Evolutionary conservation across 2,888 invertebrate species (phyloP).

Genomic region (Eupithecia tripunctaria): DNA sequence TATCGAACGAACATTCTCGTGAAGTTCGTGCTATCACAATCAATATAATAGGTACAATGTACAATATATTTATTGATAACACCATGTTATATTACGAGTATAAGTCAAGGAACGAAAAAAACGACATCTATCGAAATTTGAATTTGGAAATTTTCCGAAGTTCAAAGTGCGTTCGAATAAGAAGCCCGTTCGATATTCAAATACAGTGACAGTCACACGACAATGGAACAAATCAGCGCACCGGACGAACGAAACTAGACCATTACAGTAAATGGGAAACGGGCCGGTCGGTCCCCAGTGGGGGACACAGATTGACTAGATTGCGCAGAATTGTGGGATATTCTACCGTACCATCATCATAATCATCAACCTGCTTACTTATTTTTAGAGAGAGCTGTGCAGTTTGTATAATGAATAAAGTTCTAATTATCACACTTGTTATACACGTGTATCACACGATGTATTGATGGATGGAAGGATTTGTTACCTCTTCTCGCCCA

Average conservation of each 20-base stretch:
- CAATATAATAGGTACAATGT: no score
- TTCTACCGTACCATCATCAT: background rate
- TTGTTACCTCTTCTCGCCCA: no score
- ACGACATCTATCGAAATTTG: background rate
- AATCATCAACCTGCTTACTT: no score
- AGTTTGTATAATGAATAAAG: no score
- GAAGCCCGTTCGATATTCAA: constrained; percentile 23
- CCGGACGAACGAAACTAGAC: constrained; percentile 72
- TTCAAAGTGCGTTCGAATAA: constrained; percentile 9
- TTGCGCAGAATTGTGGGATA: constrained; percentile 12
- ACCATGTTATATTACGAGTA: no score
- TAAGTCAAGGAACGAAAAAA: background rate
- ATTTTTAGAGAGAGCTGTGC: no score
- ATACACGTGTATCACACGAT: no score
- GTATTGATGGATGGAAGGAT: no score
- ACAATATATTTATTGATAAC: no score
- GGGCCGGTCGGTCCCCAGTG: constrained; percentile 26
- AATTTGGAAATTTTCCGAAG: background rate
- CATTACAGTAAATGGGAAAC: constrained; percentile 79
- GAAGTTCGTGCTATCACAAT: background rate
- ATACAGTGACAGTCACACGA: constrained; percentile 61
- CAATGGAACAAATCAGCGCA: constrained; percentile 65
- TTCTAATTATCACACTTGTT: no score
- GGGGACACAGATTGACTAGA: constrained; percentile 31
- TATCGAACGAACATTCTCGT: background rate